These are phyloP conservation scores for Pantala flavescens DNA, from an alignment of 1,140 invertebrate species.

Conservation along the genomic window DNA sequence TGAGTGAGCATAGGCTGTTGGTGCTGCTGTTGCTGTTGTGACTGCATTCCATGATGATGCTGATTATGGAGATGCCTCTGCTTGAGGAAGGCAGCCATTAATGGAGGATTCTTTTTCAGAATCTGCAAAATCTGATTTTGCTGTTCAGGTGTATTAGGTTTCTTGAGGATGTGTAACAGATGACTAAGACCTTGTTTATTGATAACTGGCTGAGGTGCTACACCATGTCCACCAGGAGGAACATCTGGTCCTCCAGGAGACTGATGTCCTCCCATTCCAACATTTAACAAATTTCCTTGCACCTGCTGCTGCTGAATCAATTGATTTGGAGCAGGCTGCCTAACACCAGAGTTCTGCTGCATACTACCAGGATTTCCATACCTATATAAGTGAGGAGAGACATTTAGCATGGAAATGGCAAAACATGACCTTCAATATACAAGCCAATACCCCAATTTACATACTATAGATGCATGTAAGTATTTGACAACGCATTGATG, in stretches of 20 bases:
- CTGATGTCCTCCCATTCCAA: conserved; percentile 27
- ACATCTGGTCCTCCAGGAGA: conserved; percentile 27
- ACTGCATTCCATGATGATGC: conserved; percentile 32
- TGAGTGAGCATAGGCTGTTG: conserved; percentile 37
- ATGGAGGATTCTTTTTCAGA: conserved; percentile 85
- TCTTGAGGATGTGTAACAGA: conserved; percentile 78
- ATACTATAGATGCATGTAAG: no score
- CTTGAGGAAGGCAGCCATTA: conserved; percentile 95
- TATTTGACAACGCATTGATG: no score
- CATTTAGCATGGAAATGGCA: background rate
- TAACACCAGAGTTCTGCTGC: conserved; percentile 33
- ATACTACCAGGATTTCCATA: conserved; percentile 17
- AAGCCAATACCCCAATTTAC: no score
- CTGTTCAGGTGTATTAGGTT: conserved; percentile 80
- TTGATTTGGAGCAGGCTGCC: conserved; percentile 33
- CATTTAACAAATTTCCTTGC: conserved; percentile 35
- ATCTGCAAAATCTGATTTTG: conserved; percentile 88
- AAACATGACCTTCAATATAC: no score
- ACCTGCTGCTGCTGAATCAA: conserved; percentile 30
- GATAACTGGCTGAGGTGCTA: conserved; percentile 26
- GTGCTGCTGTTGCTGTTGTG: conserved; percentile 38
- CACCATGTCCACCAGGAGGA: conserved; percentile 24
- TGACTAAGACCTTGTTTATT: conserved; percentile 78
- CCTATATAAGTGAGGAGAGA: conserved; percentile 17
- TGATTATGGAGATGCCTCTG: conserved; percentile 57